These are phyloP conservation scores for Zophobas atratus DNA, from an alignment of 1,140 invertebrate genomes.

Conservation along the genomic window DNA sequence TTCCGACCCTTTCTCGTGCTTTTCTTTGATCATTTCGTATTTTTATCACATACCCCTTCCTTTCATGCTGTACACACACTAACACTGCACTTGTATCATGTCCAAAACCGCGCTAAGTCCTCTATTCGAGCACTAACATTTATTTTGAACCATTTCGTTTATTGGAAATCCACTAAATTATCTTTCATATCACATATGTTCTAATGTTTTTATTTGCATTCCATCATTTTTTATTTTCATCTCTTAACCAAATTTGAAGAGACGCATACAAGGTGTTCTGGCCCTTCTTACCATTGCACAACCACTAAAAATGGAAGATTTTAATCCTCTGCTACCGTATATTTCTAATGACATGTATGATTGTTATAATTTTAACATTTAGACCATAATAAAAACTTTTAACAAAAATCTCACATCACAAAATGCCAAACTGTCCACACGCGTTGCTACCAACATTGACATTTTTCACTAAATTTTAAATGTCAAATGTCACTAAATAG, in stretches of 20 bases:
- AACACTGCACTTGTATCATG: constrained; percentile 61
- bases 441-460: constrained; percentile 67
- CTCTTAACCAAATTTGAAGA: constrained; percentile 66
- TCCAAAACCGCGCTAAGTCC: constrained; percentile 51
- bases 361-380: constrained; percentile 61
- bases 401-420: constrained; percentile 68
- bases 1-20: constrained; percentile 67
- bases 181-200: constrained; percentile 67
- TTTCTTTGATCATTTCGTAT: constrained; percentile 68
- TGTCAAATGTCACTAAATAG: constrained; percentile 53
- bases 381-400: constrained; percentile 66
- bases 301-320: constrained; percentile 54
- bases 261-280: constrained; percentile 61
- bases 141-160: constrained; percentile 55
- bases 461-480: constrained; percentile 50
- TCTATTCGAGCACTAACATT: constrained; percentile 52
- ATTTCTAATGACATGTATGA: constrained; percentile 59
- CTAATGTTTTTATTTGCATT: constrained; percentile 69
- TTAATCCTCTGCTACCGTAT: constrained; percentile 52
- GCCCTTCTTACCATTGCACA: constrained; percentile 57
- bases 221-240: constrained; percentile 68
- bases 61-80: constrained; percentile 63
- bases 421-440: constrained; percentile 69
- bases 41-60: constrained; percentile 62
- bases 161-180: constrained; percentile 62